phyloP scores from a whole-genome alignment of 1,140 invertebrate species.

The Alviniconcha marisindica region DNA sequence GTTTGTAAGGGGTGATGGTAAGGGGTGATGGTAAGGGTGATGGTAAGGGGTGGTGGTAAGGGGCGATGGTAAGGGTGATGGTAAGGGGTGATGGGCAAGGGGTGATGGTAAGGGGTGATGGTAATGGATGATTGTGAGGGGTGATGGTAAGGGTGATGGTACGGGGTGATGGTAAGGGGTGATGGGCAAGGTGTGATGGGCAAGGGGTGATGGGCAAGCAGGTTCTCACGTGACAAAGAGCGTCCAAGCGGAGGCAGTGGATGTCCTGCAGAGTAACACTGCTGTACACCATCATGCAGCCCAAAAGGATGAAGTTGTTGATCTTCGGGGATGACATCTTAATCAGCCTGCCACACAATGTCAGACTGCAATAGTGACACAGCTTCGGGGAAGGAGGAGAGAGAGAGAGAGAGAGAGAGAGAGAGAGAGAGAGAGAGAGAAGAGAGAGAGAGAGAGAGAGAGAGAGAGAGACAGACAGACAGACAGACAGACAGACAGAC shows the following conservation, averaged over 20 bases:
- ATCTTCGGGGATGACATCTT: constrained; percentile 99
- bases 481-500: not conserved
- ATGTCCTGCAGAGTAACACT: constrained; percentile 89
- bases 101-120: too few relatives aligned
- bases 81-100: too few relatives aligned
- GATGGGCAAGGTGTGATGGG: not conserved
- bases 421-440: not conserved
- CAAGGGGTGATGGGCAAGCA: not conserved
- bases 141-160: too few relatives aligned
- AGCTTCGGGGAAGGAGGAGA: too few relatives aligned
- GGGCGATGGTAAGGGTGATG: too few relatives aligned
- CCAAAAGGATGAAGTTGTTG: constrained; percentile 98
- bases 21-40: too few relatives aligned
- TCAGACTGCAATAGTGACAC: too few relatives aligned
- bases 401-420: not conserved
- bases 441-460: not conserved
- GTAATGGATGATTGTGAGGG: too few relatives aligned
- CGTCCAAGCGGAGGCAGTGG: not conserved
- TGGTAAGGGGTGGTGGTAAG: too few relatives aligned
- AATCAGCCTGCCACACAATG: constrained; percentile 93
- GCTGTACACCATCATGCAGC: constrained; percentile 96
- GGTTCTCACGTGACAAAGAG: constrained; percentile 39
- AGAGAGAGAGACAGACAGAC: not conserved
- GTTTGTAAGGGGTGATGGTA: too few relatives aligned
- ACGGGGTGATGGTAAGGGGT: not conserved